Evolutionary conservation across 1,140 invertebrate genomes (phyloP).

Genomic region (Macrobrachium rosenbergii): DNA sequence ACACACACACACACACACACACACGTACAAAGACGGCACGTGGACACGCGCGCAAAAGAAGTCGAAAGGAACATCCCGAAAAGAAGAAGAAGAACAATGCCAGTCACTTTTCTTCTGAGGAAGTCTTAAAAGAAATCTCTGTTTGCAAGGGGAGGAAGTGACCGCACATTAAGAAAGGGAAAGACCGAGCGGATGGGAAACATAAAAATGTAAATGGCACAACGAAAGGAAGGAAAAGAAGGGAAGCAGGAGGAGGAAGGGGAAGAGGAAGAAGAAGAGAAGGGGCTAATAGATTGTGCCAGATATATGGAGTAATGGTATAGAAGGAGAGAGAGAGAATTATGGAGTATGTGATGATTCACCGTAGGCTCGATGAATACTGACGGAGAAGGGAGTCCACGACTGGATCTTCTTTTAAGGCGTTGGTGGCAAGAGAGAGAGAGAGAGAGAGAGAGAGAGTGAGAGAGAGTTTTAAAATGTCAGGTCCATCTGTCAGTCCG

Average conservation of each 20-base stretch:
- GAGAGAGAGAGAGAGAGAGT: conserved; percentile 30
- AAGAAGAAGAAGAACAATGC: too few species aligned
- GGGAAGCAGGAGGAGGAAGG: background rate
- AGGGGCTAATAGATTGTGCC: too few species aligned
- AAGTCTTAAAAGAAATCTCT: too few species aligned
- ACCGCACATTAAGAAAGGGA: background rate
- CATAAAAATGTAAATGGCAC: background rate
- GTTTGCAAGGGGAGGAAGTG: background rate
- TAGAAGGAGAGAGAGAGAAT: too few species aligned
- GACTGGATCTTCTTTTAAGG: background rate
- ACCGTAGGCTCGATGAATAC: background rate
- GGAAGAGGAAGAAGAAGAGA: too few species aligned
- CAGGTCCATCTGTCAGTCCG: too few species aligned
- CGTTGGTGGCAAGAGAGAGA: background rate
- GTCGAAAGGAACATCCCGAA: too few species aligned
- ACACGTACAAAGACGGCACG: conserved; percentile 4
- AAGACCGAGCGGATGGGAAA: background rate
- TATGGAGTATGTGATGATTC: too few species aligned
- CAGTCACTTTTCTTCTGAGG: too few species aligned
- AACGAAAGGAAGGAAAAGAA: background rate
- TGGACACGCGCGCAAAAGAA: background rate
- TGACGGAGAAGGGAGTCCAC: background rate
- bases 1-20: conserved; percentile 20
- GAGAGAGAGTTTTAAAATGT: background rate
- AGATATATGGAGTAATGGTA: too few species aligned